These are phyloP conservation scores for Onychorhynchus coronatus DNA, from an alignment of 2,113 vertebrate genomes.

Conservation along the genomic window DNA sequence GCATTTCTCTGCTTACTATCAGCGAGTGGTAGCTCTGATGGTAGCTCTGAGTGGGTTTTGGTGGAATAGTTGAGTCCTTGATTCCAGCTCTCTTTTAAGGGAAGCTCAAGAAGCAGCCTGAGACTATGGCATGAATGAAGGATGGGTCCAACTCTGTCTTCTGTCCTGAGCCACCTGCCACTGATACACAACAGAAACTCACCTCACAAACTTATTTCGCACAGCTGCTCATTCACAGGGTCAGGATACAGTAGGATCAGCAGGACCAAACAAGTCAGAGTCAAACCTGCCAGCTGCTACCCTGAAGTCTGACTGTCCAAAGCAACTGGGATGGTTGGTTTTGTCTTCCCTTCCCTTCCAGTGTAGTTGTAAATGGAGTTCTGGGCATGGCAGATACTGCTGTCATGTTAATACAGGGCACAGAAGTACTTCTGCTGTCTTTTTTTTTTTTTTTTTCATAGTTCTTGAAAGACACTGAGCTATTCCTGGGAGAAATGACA, in stretches of 20 bases:
- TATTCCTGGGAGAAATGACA: background rate
- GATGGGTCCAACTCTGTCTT: background rate
- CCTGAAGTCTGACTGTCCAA: background rate
- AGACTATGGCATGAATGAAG: background rate
- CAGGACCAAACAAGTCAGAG: background rate
- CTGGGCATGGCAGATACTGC: background rate
- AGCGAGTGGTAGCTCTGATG: background rate
- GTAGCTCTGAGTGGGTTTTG: background rate
- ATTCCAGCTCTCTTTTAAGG: background rate
- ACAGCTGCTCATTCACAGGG: background rate
- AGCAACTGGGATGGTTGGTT: background rate
- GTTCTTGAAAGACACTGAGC: background rate
- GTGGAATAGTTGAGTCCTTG: background rate
- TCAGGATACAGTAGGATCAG: background rate
- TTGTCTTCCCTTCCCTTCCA: background rate
- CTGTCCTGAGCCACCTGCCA: background rate
- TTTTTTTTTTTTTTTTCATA: background rate
- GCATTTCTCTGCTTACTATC: background rate
- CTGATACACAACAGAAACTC: background rate
- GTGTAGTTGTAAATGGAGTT: background rate
- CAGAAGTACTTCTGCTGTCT: background rate
- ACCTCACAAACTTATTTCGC: background rate
- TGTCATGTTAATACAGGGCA: background rate
- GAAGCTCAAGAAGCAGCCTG: background rate
- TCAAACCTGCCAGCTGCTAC: background rate